Evolutionary conservation across 1,140 invertebrate genomes (phyloP).

Genomic region (Macrostomum lignano): DNA sequence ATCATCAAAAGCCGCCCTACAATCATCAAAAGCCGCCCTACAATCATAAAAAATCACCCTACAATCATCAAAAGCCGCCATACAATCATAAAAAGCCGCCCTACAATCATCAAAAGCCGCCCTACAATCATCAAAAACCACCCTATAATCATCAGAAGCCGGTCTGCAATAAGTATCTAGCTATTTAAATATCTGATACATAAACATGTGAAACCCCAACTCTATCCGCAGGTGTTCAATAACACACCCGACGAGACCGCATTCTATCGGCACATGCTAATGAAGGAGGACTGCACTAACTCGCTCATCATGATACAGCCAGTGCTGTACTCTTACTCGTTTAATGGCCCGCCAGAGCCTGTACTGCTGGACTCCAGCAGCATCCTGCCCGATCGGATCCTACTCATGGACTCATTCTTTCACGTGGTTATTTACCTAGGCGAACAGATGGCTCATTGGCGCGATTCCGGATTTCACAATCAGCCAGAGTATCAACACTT

Average conservation of each 20-base stretch:
- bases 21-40: too few species aligned
- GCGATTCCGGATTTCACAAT: constrained; percentile 18
- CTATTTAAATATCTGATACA: too few species aligned
- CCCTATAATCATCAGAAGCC: too few species aligned
- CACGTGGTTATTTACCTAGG: constrained; percentile 97
- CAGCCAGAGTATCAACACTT: constrained; percentile 90
- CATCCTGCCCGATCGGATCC: constrained; percentile 77
- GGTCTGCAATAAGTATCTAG: too few species aligned
- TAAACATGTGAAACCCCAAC: too few species aligned
- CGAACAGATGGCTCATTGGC: constrained; percentile 9
- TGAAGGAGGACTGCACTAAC: constrained; percentile 80
- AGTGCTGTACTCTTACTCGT: constrained; percentile 87
- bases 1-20: too few species aligned
- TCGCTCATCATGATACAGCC: constrained; percentile 98
- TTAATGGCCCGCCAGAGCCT: constrained; percentile 60
- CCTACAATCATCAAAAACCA: too few species aligned
- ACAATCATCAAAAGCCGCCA: too few species aligned
- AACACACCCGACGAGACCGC: constrained; percentile 98
- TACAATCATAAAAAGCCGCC: too few species aligned
- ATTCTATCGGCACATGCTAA: constrained; percentile 49
- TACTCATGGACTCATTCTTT: constrained; percentile 99
- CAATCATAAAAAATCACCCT: too few species aligned
- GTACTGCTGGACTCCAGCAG: constrained; percentile 57
- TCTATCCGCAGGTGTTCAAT: too few species aligned
- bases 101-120: too few species aligned